Conservation (phyloP, 2,113 vertebrate species). For the Rhinogobius similis region DNA sequence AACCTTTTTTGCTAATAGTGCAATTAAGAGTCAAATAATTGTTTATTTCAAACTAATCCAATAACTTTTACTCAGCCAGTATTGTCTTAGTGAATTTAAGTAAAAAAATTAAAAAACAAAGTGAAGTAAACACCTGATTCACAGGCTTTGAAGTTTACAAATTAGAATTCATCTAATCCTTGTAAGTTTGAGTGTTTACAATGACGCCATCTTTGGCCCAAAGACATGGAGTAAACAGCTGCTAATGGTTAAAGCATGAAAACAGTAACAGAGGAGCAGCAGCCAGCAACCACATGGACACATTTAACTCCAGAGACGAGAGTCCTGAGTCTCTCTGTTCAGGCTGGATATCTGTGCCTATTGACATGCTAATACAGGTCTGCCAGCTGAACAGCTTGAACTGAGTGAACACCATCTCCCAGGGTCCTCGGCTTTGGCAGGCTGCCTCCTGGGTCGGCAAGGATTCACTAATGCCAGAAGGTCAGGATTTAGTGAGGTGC, state of each 20-base stretch:
- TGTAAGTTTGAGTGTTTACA: slow-evolving; percentile 4
- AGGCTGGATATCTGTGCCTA: slow-evolving; percentile 36
- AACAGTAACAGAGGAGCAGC: slow-evolving; percentile 34
- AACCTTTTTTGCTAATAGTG: too few relatives aligned
- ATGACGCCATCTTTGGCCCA: slow-evolving; percentile 13
- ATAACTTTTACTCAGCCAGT: neutral
- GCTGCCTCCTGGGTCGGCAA: slow-evolving; percentile 33
- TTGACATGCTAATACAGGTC: slow-evolving; percentile 78
- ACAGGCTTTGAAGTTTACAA: neutral
- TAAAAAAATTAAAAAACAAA: too few relatives aligned
- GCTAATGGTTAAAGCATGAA: slow-evolving; percentile 34
- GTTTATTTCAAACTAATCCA: neutral
- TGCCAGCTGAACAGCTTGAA: slow-evolving; percentile 70
- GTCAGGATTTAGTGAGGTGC: slow-evolving; percentile 18
- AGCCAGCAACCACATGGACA: slow-evolving; percentile 25
- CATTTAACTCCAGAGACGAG: slow-evolving; percentile 24
- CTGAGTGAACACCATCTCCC: slow-evolving; percentile 58
- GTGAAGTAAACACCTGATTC: neutral
- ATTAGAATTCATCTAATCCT: neutral
- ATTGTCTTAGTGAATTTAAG: neutral
- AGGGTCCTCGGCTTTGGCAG: slow-evolving; percentile 48
- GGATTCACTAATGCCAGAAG: slow-evolving; percentile 33
- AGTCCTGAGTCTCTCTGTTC: slow-evolving; percentile 33
- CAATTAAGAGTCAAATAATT: neutral
- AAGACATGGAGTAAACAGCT: slow-evolving; percentile 35